Base-by-base conservation (phyloP, 2,113 vertebrate genomes). In the Myotis davidii region DNA sequence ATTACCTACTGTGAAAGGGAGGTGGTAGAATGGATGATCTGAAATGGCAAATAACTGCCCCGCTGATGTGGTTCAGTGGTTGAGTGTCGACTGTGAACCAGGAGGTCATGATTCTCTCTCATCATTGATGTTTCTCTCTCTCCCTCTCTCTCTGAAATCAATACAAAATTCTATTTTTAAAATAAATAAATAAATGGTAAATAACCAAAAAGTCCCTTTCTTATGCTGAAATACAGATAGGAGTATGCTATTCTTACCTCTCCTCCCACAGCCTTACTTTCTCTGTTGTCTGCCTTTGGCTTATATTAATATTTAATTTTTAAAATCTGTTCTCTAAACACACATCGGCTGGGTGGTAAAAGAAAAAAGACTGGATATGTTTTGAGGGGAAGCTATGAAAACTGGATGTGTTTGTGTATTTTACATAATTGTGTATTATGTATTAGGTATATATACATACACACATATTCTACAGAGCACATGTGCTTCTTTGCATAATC, bases 251-350 rank as follows among this genome's bases (percentile, higher is more conserved):
- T 83, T 88, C 34, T 21, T 88, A 13, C 29, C n/a, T 37, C 9
- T 32, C 48, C 61, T 8, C 13, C 37, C 37, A 78, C 34, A 82
- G 54, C 50, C 56, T 74, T 73, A 48, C 50, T 69, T 87, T 76
- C 70, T 42, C 74, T 52, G 45, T 86, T 87, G 18, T 84, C 70
- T 79, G 0, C 73, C 61, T 88, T 90, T 88, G 86, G 37, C 65
- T 95, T 88, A n/a, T 78, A 67, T 37, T 95, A 16, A 77, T 54
- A 77, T 85, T 78, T 69, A 61, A 79, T 84, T 91, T 85, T 69
- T 29, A 82, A 92, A 85, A 88, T 72, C 39, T 56, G 20, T 73
- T 77, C 42, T n/a, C 42, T 70, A 84, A 94, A 45, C 76, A 76
- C 29, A 9, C 14, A 37, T 87, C 29, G 65, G 6, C 34, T 96